These are phyloP conservation scores for Anaspis maculata DNA, from an alignment of 2,888 invertebrate genomes.

Conservation along the genomic window DNA sequence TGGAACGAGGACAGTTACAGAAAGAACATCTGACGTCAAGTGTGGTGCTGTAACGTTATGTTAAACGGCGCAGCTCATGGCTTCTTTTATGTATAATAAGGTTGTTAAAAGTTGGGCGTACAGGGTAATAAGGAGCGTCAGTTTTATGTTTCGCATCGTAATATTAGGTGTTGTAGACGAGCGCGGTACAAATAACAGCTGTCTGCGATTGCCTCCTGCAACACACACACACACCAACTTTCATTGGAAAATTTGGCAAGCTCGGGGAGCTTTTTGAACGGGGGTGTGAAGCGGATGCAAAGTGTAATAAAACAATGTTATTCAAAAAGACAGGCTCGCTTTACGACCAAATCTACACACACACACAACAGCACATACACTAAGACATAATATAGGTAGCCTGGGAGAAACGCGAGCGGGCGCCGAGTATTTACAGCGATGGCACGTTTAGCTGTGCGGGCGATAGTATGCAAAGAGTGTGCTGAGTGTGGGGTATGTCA, in stretches of 20 bases:
- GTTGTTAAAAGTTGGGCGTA: constrained; percentile 24
- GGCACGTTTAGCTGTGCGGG: constrained; percentile 18
- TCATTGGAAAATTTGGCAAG: constrained; percentile 24
- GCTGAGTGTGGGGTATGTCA: constrained; percentile 35
- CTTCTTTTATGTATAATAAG: constrained; percentile 27
- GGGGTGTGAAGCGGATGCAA: constrained; percentile 25
- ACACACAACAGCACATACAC: neutral
- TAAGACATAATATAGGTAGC: constrained; percentile 15
- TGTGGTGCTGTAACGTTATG: constrained; percentile 11
- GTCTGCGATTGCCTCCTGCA: constrained; percentile 24
- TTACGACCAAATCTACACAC: constrained; percentile 18
- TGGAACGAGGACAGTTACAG: too few relatives aligned
- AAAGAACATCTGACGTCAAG: too few relatives aligned
- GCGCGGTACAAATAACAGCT: constrained; percentile 26
- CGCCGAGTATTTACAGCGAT: constrained; percentile 14
- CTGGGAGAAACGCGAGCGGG: constrained; percentile 5
- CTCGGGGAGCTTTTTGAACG: constrained; percentile 12
- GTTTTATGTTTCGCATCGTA: constrained; percentile 26
- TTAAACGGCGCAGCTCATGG: constrained; percentile 10
- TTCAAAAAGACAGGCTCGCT: constrained; percentile 23
- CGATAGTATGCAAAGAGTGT: constrained; percentile 27
- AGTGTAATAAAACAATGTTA: constrained; percentile 28
- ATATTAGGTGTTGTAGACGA: constrained; percentile 27
- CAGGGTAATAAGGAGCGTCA: constrained; percentile 21
- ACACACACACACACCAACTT: too few relatives aligned